Base-by-base conservation (phyloP, 2,888 invertebrate genomes). In the Limnephilus auricula region DNA sequence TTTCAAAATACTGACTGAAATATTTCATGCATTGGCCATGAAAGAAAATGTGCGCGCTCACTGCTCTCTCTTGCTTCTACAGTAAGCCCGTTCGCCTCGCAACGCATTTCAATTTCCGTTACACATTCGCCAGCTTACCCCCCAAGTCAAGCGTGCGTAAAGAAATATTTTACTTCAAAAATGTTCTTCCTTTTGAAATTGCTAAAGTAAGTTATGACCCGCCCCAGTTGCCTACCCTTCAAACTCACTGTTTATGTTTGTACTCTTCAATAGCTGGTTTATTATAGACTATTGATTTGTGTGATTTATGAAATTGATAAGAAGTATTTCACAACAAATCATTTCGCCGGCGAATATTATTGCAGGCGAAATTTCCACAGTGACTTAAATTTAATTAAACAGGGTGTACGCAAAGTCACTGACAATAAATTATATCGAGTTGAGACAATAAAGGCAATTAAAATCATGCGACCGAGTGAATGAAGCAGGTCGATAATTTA, bases 391-490 rank as follows among this genome's bases (percentile, higher is more conserved):
- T 85, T 85, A 45, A 85, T 85, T 85, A 85, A 85, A 85, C 85
- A 37, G 30, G 85, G 30, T 37, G 40, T 85, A 34, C 45, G 37
- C 37, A 85, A 40, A 85, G 85, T 40, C 85, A 40, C 34, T 40
- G 45, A 45, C 85, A 37, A 85, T 85, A 85, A 85, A 85, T 85
- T 45, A 85, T 85, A 85, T 85, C 85, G 37, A 85, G 37, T 85
- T 40, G 40, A 37, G 85, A 85, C 85, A 37, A 40, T 85, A 85
- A 85, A 85, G 85, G 85, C 85, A 85, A 85, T 85, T 85, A 85
- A 85, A 85, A 30, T 85, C 85, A 85, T 85, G 85, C 85, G 85
- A n/a, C 30, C 85, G 37, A 85, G 85, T 85, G 85, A 85, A 85
- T 45, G 40, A 40, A 85, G 40, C 40, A 30, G 40, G 85, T 30